Base-by-base conservation (phyloP, 2,113 vertebrate species). In the Sceloporus undulatus region DNA sequence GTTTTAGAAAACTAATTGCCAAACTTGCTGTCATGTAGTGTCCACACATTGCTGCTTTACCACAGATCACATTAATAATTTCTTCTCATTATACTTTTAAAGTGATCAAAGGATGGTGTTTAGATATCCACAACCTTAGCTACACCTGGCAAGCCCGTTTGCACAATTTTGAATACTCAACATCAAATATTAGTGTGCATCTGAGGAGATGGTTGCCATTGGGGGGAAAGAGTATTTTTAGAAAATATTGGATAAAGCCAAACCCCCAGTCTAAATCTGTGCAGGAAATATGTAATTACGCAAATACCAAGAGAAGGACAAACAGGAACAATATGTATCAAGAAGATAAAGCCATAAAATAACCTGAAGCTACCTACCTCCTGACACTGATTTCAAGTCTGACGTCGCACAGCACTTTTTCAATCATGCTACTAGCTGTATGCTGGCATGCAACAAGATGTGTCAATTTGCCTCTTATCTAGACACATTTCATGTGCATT, bases 381-480 rank as follows among this genome's bases (percentile, higher is more conserved):
- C 86, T 48, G 73, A 66, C 65, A 42, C 34, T 6, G 40, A n/a
- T 27, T 29, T 86, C n/a, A 54, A 73, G 42, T 29, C 59, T 66
- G 80, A 88, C 9, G 14, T 19, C 38, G 62, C 42, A 65, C 86
- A 83, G 68, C 48, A 75, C 59, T 88, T 82, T 82, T 59, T 52
- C 59, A 38, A 66, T 82, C 81, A 52, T 40, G 29, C 59, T 77
- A 83, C 40, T 27, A 83, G 80, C 80, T 77, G 23, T 88, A 88
- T 19, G 42, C 40, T 76, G 81, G 74, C 87, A 56, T 83, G 59
- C 13, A 76, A 77, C 73, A 88, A 88, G 73, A 83, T 77, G 86
- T 87, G 80, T 77, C 42, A 23, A 83, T 88, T 88, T 88, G 85
- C 87, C 80, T 78, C 87, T 84, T 78, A 88, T 88, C 73, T 29